A percentile compares a stretch with the other conserved stretches of the same genome.
Evolutionary conservation across 2,888 invertebrate species (phyloP).

Genomic region (Amiota minor): DNA sequence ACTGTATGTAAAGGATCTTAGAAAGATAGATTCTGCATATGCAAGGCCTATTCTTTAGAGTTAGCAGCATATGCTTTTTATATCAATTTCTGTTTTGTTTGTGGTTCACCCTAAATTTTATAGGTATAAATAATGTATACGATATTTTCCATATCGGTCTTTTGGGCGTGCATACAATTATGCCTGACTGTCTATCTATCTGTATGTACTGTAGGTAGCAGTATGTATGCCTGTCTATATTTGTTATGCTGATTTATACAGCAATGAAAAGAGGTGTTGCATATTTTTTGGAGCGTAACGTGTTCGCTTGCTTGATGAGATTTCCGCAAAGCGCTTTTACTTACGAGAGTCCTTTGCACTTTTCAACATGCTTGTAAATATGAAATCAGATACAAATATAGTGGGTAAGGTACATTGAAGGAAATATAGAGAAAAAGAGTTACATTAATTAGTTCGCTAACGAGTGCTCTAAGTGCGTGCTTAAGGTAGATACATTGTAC

Average conservation of each 20-base stretch:
- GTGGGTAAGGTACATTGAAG: no score
- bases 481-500: background rate
- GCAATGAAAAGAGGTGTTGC: constrained; percentile 20
- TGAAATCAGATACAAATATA: no score
- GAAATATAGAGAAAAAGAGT: background rate
- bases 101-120: background rate
- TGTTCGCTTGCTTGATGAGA: background rate
- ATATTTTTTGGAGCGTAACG: constrained; percentile 20
- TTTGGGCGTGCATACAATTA: constrained; percentile 15
- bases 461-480: constrained; percentile 3
- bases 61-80: no score
- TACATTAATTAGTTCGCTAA: constrained; percentile 26
- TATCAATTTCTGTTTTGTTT: background rate
- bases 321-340: constrained; percentile 11
- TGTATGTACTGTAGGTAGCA: background rate
- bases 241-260: background rate
- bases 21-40: background rate
- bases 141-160: constrained; percentile 10
- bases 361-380: background rate
- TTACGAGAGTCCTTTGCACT: constrained; percentile 6
- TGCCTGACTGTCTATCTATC: background rate
- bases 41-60: no score
- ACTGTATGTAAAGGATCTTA: no score
- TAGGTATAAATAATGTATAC: background rate
- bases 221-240: background rate